Base-by-base conservation (phyloP, 2,888 invertebrate species). In the Caenorhabditis sp. region DNA sequence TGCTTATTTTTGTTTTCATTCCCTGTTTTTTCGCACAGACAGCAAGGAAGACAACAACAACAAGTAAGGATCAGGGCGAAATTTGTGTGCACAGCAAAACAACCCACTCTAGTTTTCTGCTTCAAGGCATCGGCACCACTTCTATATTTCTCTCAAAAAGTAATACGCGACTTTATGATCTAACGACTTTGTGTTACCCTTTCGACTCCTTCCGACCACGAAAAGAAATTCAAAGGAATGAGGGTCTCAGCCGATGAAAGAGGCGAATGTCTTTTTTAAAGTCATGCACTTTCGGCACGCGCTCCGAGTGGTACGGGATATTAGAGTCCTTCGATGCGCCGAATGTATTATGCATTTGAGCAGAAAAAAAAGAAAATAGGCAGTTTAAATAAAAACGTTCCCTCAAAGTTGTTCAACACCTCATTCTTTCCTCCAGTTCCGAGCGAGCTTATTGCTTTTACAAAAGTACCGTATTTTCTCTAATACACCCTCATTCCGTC, bases 51-150 rank as follows among this genome's bases (percentile, higher is more conserved):
- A 47, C 38, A 54, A 54, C 68, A 68, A 66, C 64, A 49, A 68
- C 68, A 14, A 54, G 38, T 54, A 54, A 35, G 24, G 31, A 38
- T 38, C 41, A n/a, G 38, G 38, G 26, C 31, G 51, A 68, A 54
- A 54, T 38, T 10, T 66, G 35, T 64, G 68, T 54, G 63, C 73
- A 63, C 73, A 73, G 63, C 63, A 63, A 63, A 73, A 73, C 73
- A 73, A 63, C 38, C n/a, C 54, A 72, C 61, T 61, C 73, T 26
- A 35, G 22, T 61, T 22, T 38, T 58, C n/a, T 63, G 31, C 49
- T 31, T 31, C 38, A 4, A 28, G 66, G 28, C 12, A 58, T 41
- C 63, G 6, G 22, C 51, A 49, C 51, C 66, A 66, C 28, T 66
- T 49, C 47, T 35, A 19, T 31, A n/a, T 31, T 19, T 35, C 19